Percentiles rank a stretch among this genome's conserved stretches.
Evolutionary conservation across 2,797 vertebrate genomes (phyloP).

Genomic region (Chromis chromis): DNA sequence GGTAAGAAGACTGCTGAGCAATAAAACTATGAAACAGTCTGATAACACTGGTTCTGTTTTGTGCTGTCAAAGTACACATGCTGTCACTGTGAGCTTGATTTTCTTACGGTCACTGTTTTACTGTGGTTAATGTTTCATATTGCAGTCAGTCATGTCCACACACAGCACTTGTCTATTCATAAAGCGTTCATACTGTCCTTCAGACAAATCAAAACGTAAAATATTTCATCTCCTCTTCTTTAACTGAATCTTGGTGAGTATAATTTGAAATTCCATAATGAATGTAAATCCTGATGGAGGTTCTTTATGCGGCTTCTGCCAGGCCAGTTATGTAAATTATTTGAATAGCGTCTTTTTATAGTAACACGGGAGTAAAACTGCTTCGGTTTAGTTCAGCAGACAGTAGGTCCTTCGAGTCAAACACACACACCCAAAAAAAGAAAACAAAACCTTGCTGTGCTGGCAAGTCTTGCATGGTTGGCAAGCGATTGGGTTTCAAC

Average conservation of each 20-base stretch:
- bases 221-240: neutral
- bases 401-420: slow-evolving; percentile 45
- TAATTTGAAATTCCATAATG: slow-evolving; percentile 2
- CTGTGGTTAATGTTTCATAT: slow-evolving; percentile 29
- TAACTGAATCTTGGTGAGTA: slow-evolving; percentile 4
- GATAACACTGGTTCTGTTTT: slow-evolving; percentile 1
- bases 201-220: neutral
- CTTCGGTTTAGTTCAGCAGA: slow-evolving; percentile 31
- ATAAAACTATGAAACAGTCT: neutral
- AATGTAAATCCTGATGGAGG: neutral
- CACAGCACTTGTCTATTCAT: neutral
- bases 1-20: neutral
- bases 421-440: slow-evolving; percentile 34
- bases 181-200: neutral
- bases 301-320: neutral
- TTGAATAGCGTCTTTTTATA: slow-evolving; percentile 29
- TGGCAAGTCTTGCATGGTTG: slow-evolving; percentile 69
- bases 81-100: neutral
- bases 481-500: slow-evolving; percentile 74
- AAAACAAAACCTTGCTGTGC: slow-evolving; percentile 71
- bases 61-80: neutral
- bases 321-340: slow-evolving; percentile 18
- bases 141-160: neutral
- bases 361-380: slow-evolving; percentile 1
- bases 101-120: neutral